phyloP scores from a whole-genome alignment of 1,140 invertebrate species.

The Drosophila subpulchrella region DNA sequence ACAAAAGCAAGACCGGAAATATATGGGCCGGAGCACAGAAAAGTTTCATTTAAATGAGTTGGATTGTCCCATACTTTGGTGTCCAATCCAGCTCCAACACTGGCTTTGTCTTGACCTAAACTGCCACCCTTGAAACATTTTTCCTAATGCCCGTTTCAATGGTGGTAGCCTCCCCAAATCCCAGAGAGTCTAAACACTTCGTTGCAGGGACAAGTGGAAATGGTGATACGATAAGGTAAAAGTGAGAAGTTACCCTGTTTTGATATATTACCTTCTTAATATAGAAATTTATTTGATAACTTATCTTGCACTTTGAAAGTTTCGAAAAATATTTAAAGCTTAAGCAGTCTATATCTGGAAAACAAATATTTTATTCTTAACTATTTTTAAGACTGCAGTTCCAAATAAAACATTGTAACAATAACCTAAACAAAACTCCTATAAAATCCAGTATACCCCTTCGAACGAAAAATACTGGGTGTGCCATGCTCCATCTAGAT shows the following conservation, averaged over 20 bases:
- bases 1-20: conserved; percentile 26
- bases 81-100: conserved; percentile 5
- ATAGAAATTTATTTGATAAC: no score
- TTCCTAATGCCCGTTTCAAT: conserved; percentile 47
- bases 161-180: conserved; percentile 18
- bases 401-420: background rate
- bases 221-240: no score
- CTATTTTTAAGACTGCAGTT: background rate
- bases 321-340: no score
- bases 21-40: conserved; percentile 27
- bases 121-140: conserved; percentile 16
- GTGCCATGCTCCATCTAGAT: conserved; percentile 1
- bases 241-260: background rate
- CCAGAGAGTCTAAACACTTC: conserved; percentile 35
- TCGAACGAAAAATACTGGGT: background rate
- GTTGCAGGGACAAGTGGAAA: conserved; percentile 14
- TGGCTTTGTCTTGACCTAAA: background rate
- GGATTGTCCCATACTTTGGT: conserved; percentile 40
- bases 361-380: background rate
- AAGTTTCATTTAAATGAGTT: conserved; percentile 64
- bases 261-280: background rate
- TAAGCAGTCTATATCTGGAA: no score
- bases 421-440: background rate
- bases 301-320: no score
- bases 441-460: background rate